phyloP scores from a whole-genome alignment of 2,888 invertebrate genomes.

The Melanostoma mellinum region DNA sequence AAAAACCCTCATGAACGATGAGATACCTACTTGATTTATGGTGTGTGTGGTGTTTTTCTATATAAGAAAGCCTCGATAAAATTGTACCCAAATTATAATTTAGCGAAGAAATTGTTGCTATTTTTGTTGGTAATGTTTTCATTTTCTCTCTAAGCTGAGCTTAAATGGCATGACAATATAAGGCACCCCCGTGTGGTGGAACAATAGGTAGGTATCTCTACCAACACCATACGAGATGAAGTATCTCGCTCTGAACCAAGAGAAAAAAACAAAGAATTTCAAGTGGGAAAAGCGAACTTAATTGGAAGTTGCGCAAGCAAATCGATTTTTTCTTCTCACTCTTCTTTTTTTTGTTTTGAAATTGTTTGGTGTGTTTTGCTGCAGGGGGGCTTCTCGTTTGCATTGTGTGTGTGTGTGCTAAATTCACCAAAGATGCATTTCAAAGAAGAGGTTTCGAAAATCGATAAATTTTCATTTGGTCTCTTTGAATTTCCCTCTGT shows the following conservation, averaged over 20 bases:
- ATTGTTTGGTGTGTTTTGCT: slow-evolving; percentile 44
- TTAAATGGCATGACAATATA: slow-evolving; percentile 64
- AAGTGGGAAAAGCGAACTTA: slow-evolving; percentile 67
- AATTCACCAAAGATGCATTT: slow-evolving; percentile 57
- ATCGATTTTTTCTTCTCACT: slow-evolving; percentile 58
- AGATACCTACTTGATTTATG: slow-evolving; percentile 71
- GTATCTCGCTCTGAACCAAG: slow-evolving; percentile 29
- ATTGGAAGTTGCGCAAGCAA: slow-evolving; percentile 72
- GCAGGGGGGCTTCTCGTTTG: slow-evolving; percentile 22
- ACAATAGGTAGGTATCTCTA: slow-evolving; percentile 38
- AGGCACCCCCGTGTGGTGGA: slow-evolving; percentile 19
- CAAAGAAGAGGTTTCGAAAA: slow-evolving; percentile 68
- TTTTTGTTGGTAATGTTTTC: slow-evolving; percentile 18
- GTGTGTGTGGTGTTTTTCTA: slow-evolving; percentile 45
- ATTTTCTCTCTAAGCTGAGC: slow-evolving; percentile 42
- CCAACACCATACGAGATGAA: slow-evolving; percentile 40
- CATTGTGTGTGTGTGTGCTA: slow-evolving; percentile 49
- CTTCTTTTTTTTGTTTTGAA: slow-evolving; percentile 34
- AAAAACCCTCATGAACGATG: slow-evolving; percentile 24
- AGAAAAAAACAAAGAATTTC: slow-evolving; percentile 22
- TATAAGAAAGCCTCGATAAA: slow-evolving; percentile 21
- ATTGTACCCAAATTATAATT: slow-evolving; percentile 28
- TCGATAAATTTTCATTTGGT: slow-evolving; percentile 60
- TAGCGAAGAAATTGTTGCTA: slow-evolving; percentile 51
- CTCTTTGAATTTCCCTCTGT: slow-evolving; percentile 26